A percentile compares a stretch with the other conserved stretches of the same genome.
Conservation (phyloP, 2,888 invertebrate species). For the Ornithoptera priamus region DNA sequence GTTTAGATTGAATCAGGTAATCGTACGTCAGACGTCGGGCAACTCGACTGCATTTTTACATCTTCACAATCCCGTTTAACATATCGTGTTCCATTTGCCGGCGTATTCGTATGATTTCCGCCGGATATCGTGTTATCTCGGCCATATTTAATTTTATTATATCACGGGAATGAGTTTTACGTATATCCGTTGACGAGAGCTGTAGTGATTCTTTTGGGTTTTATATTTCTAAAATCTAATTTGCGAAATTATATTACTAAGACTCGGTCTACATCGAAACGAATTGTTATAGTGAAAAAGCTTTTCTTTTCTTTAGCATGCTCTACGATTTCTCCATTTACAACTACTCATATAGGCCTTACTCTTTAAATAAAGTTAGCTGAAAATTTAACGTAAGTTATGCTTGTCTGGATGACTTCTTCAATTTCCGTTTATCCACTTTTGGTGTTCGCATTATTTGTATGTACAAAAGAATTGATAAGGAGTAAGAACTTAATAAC, state of each 20-base stretch:
- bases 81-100: constrained; percentile 37
- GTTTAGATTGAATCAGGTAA: constrained; percentile 27
- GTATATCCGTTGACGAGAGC: neutral
- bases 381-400: too few relatives aligned
- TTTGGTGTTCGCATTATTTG: too few relatives aligned
- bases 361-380: too few relatives aligned
- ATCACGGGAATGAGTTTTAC: constrained; percentile 19
- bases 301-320: too few relatives aligned
- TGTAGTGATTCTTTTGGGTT: neutral
- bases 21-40: constrained; percentile 26
- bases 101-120: constrained; percentile 34
- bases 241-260: neutral
- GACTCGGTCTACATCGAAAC: too few relatives aligned
- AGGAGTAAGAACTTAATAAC: neutral
- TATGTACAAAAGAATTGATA: neutral
- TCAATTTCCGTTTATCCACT: too few relatives aligned
- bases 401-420: too few relatives aligned
- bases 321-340: too few relatives aligned
- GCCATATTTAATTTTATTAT: constrained; percentile 31
- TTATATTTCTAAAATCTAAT: neutral
- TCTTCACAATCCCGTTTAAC: constrained; percentile 41
- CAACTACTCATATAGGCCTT: too few relatives aligned
- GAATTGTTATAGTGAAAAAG: too few relatives aligned
- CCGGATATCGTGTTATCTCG: constrained; percentile 34
- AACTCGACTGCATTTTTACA: constrained; percentile 47